Evolutionary conservation across 2,797 vertebrate genomes (phyloP).

Genomic region (Scolopax bukidnonensis): DNA sequence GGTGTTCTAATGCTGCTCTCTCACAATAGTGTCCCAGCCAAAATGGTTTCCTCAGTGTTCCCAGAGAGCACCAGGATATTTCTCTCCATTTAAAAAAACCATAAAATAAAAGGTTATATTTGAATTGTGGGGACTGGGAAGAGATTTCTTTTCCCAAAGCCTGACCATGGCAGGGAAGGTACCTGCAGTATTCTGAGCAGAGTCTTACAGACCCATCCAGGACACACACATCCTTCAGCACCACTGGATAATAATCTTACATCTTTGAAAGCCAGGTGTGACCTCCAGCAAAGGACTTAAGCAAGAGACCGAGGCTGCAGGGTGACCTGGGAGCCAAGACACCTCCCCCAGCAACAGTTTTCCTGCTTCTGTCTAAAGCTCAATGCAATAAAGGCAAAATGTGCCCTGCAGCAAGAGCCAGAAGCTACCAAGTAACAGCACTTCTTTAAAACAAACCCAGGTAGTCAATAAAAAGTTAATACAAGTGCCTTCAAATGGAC

Average conservation of each 20-base stretch:
- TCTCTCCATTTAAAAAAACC: background rate
- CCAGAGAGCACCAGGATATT: background rate
- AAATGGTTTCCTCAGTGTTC: background rate
- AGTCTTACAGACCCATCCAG: background rate
- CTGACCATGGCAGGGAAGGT: background rate
- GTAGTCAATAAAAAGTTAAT: fast-evolving
- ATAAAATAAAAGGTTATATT: fast-evolving
- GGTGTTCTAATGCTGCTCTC: background rate
- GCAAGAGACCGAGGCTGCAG: background rate
- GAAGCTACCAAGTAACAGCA: background rate
- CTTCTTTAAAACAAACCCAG: background rate
- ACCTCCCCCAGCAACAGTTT: background rate
- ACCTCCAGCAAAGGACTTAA: background rate
- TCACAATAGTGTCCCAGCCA: background rate
- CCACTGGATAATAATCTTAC: background rate
- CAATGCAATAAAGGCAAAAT: fast-evolving
- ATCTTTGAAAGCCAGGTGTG: background rate
- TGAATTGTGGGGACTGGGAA: background rate
- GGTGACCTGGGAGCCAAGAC: background rate
- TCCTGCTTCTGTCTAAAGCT: background rate
- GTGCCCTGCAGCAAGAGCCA: background rate
- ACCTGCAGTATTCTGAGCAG: background rate
- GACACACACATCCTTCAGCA: background rate
- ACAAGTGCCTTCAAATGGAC: background rate
- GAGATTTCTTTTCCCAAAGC: background rate